Conservation (phyloP, 2,113 vertebrate species). For the Eonycteris spelaea region DNA sequence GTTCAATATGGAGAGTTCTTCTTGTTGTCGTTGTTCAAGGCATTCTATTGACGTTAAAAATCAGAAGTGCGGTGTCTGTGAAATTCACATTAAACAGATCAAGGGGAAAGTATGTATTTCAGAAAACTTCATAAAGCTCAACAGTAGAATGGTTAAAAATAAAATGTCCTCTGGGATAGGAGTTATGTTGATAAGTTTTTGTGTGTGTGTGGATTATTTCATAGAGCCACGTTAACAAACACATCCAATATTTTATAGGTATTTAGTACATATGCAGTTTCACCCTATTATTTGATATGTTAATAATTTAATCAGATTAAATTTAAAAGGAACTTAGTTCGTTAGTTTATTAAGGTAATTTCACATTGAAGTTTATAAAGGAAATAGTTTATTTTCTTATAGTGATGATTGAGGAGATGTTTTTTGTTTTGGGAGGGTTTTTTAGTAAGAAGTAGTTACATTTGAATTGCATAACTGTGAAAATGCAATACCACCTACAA, state of each 20-base stretch:
- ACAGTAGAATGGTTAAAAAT: background rate
- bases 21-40: background rate
- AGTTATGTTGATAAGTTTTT: background rate
- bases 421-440: background rate
- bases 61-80: background rate
- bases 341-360: background rate
- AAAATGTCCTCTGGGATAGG: background rate
- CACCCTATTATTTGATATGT: background rate
- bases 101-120: background rate
- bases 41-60: slow-evolving; percentile 5
- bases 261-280: background rate
- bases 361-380: background rate
- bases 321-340: background rate
- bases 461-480: background rate
- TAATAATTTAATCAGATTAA: slow-evolving; percentile 2
- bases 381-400: slow-evolving; percentile 21
- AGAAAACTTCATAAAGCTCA: background rate
- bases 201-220: background rate
- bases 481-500: background rate
- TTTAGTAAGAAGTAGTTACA: background rate
- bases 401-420: background rate
- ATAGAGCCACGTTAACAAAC: background rate
- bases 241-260: background rate
- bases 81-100: background rate
- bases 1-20: background rate